Evolutionary conservation across 2,797 vertebrate genomes (phyloP), one percentile per base, ranked within the genome.

Genomic region (Tragopan temminckii): DNA sequence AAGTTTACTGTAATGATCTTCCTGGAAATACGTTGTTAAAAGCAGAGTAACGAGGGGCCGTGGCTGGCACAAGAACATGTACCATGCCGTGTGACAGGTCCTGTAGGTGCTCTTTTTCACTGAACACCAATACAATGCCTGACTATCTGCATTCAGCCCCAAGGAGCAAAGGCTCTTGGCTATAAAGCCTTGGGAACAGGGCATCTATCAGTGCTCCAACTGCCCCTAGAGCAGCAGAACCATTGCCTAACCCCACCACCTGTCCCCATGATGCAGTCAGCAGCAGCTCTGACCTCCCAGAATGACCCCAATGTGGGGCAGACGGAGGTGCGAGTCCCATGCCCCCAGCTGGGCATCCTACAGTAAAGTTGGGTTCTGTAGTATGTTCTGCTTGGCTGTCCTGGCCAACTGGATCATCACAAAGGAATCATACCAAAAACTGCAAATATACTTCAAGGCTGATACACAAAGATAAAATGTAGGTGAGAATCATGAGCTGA

Each of bases 11-110:
- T 23, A 81, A 72, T 63, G 89, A 58, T 84, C 62, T 79, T 94
- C 81, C 72, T 76, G 82, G 84, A 96, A 96, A 92, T 5, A 25
- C 4, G 58, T 23, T 83, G 77, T 62, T 85, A 71, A 86, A 93
- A 36, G 59, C 48, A 33, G 35, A 88, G 81, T 61, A 95, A 82
- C 81, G 31, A 8, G 3, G 23, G 77, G 70, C 76, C 68, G 82
- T 83, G 85, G 38, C 38, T 2, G 0, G 88, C 83, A 92, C 59
- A 93, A 92, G 63, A 88, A 38, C 36, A 80, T 0, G 0, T 59
- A 71, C 38, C 2, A 15, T 63, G 93, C 63, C n/a, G 15, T 7
- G 75, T 2, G 18, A 36, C 45, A 69, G 16, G 3, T 93, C 89
- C 83, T 66, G 24, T 7, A 91, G 74, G 61, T 14, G 17, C 42